Evolutionary conservation across 2,888 invertebrate genomes (phyloP).

Genomic region (Laspeyria flexula): DNA sequence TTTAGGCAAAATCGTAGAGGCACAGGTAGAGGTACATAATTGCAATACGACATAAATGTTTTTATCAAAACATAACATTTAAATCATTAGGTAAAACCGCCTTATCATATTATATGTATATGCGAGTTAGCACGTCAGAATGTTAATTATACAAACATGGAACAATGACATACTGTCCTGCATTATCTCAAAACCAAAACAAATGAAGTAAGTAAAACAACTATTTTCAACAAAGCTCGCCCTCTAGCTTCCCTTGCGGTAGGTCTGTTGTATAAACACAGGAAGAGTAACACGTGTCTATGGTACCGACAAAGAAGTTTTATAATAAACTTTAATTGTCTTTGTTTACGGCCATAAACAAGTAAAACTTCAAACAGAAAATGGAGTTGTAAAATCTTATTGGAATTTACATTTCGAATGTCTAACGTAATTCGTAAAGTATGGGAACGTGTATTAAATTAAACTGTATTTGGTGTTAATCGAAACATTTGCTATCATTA

Average conservation of each 20-base stretch:
- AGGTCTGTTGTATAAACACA: conserved; percentile 63
- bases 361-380: conserved; percentile 6
- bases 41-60: background rate
- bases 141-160: conserved; percentile 37
- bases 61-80: too few relatives aligned
- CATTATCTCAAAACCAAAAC: conserved; percentile 52
- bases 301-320: conserved; percentile 57
- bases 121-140: conserved; percentile 6
- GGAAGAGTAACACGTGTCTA: conserved; percentile 64
- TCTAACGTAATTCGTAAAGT: background rate
- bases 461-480: background rate
- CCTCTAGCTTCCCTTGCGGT: conserved; percentile 58
- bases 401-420: conserved; percentile 1
- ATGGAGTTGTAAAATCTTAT: conserved; percentile 2
- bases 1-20: conserved; percentile 16
- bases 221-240: conserved; percentile 38
- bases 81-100: too few relatives aligned
- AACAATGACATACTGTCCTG: conserved; percentile 51
- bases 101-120: conserved; percentile 1
- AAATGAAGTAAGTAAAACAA: conserved; percentile 48
- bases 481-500: background rate
- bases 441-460: background rate
- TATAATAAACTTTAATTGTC: conserved; percentile 40
- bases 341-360: conserved; percentile 14
- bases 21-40: background rate